Evolutionary conservation across 2,888 invertebrate species (phyloP), one percentile per base, ranked within the genome.

Genomic region (Heliconius ismenius): DNA sequence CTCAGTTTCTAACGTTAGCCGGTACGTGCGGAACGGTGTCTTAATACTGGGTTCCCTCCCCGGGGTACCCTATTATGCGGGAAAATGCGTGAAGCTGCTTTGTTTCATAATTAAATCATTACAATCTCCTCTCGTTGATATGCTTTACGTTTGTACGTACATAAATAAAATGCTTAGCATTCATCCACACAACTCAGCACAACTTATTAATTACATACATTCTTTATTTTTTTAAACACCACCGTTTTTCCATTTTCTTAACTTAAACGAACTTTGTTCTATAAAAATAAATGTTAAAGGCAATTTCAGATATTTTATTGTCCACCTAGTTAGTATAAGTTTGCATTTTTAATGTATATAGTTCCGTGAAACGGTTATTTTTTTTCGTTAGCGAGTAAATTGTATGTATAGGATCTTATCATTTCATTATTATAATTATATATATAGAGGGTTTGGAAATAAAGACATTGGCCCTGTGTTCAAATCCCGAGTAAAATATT

Each of bases 101-200:
- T 43, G 43, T 43, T 43, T 43, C 1, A 62, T 62, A 62, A 24
- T 26, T 28, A 26, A 32, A 63, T 63, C 15, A 24, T 21, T 26
- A 2, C 15, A 28, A 15, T 65, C 39, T n/a, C 0, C 18, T 65
- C 65, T n/a, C 11, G 11, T 54, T 54, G 43, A 54, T 54, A 54
- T 70, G 32, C 54, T 4, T 32, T 49, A 70, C 43, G 49, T 21
- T 18, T 26, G 13, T 62, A 62, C 6, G 7, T 62, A 62, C 11
- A 60, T 60, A 60, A n/a, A 60, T 49, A 21, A 64, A 74, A 76
- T 65, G 67, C 76, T 73, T 73, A 76, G 43, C 70, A 49, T 24
- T 49, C 62, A 75, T 81, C 81, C 83, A 84, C 82, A 84, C 83
- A 84, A 84, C 78, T 74, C 82, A 82, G 88, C 87, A 87, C 87